These are phyloP conservation scores for Diarsia dahlii DNA, from an alignment of 2,888 invertebrate genomes.

Conservation along the genomic window DNA sequence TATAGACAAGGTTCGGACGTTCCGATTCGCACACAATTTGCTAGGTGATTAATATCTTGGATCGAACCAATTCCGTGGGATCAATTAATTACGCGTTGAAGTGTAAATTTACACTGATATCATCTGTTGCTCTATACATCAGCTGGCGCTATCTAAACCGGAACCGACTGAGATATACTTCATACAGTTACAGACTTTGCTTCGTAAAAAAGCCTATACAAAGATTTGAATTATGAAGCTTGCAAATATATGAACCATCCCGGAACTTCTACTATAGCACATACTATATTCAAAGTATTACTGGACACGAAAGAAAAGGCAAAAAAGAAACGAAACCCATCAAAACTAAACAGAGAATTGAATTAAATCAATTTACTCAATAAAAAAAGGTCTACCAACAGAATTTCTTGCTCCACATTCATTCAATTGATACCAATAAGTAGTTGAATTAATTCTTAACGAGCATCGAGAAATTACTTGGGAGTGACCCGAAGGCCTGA, in stretches of 20 bases:
- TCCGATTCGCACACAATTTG: slow-evolving; percentile 56
- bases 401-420: slow-evolving; percentile 73
- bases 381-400: slow-evolving; percentile 42
- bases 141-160: slow-evolving; percentile 42
- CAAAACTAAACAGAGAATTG: slow-evolving; percentile 58
- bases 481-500: slow-evolving; percentile 66
- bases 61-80: slow-evolving; percentile 34
- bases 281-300: slow-evolving; percentile 16
- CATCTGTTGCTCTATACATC: slow-evolving; percentile 24
- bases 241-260: slow-evolving; percentile 14
- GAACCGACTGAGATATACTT: slow-evolving; percentile 30
- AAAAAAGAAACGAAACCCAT: slow-evolving; percentile 38
- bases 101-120: slow-evolving; percentile 46
- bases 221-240: not conserved
- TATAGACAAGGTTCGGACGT: slow-evolving; percentile 40
- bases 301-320: slow-evolving; percentile 11
- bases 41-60: slow-evolving; percentile 49
- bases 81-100: slow-evolving; percentile 52
- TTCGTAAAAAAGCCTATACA: slow-evolving; percentile 6
- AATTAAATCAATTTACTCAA: slow-evolving; percentile 61
- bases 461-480: slow-evolving; percentile 73
- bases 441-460: slow-evolving; percentile 78
- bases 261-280: slow-evolving; percentile 26
- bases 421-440: slow-evolving; percentile 77
- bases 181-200: not conserved